Base-by-base conservation (phyloP, 2,888 invertebrate genomes). In the Oligia fasciuncula region DNA sequence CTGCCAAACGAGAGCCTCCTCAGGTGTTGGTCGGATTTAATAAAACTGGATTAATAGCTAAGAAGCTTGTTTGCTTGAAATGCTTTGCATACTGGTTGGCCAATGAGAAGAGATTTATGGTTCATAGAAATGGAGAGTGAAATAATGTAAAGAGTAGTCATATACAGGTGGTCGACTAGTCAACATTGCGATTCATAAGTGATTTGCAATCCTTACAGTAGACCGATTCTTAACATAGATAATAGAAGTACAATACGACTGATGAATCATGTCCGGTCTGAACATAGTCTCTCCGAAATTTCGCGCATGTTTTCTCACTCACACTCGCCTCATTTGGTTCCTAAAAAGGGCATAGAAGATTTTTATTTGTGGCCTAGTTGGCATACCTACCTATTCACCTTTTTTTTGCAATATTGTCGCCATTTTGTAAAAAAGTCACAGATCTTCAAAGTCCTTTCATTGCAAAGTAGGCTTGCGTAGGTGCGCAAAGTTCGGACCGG, bases 101-200 rank as follows among this genome's bases (percentile, higher is more conserved):
- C 40, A 49, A 54, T 9, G 17, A 40, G 49, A 14, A 23, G 5
- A 46, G 57, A 5, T 46, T 29, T 29, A 57, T 14, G n/a, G 3
- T 67, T 29, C 1, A 6, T 17, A 66, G 6, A 70, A 13, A 51
- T 9, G 3, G 63, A 49, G 14, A 69, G n/a, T 72, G 68, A 68
- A 49, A 68, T 72, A 72, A 8, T 71, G 6, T 71, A 49, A 77
- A 65, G 49, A 62, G 43, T 62, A 74, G 35, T 51, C 46, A 23
- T 57, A 67, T 40, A 43, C 35, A 66, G 66, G 54, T 71, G 51
- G 76, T 76, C 70, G 71, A 72, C 84, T 85, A 85, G 81, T 84
- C 79, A 85, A 76, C 81, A 77, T 84, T 74, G 81, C 84, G 67
- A 67, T 68, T 51, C 75, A 63, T 70, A 73, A 67, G 68, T 72